These are phyloP conservation scores for Euphonia xanthogaster DNA, from an alignment of 2,797 vertebrate species.

Conservation along the genomic window DNA sequence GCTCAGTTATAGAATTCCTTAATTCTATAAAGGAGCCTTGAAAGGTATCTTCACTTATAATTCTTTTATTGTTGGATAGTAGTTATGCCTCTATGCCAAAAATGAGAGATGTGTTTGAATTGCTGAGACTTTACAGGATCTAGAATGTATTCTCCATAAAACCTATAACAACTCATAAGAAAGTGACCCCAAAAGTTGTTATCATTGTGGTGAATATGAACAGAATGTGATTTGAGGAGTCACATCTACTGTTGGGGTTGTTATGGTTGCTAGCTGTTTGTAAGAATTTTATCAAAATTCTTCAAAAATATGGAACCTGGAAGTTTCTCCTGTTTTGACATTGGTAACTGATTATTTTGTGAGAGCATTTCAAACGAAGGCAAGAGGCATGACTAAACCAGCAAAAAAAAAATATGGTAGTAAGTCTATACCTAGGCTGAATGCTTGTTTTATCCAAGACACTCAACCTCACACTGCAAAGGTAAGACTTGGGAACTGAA, in stretches of 20 bases:
- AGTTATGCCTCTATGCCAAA: not conserved
- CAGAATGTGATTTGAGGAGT: not conserved
- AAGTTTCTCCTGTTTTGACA: not conserved
- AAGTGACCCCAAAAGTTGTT: not conserved
- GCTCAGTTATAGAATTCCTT: not conserved
- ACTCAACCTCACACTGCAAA: not conserved
- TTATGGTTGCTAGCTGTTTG: rapidly evolving
- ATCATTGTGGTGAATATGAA: not conserved
- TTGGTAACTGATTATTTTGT: not conserved
- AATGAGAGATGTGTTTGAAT: not conserved
- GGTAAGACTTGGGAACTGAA: not conserved
- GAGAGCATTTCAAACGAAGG: not conserved
- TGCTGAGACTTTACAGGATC: not conserved
- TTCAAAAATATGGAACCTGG: not conserved
- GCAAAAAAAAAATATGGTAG: not conserved
- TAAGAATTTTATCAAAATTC: not conserved
- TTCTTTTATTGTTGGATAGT: not conserved
- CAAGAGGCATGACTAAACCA: not conserved
- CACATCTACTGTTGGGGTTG: not conserved
- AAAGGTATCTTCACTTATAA: not conserved
- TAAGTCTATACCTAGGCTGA: not conserved
- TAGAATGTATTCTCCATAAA: not conserved
- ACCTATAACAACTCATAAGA: not conserved
- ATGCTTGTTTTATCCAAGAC: not conserved
- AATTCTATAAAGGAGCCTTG: not conserved